These are phyloP conservation scores for Dendrolimus pini DNA, from an alignment of 2,888 invertebrate species.

Conservation along the genomic window DNA sequence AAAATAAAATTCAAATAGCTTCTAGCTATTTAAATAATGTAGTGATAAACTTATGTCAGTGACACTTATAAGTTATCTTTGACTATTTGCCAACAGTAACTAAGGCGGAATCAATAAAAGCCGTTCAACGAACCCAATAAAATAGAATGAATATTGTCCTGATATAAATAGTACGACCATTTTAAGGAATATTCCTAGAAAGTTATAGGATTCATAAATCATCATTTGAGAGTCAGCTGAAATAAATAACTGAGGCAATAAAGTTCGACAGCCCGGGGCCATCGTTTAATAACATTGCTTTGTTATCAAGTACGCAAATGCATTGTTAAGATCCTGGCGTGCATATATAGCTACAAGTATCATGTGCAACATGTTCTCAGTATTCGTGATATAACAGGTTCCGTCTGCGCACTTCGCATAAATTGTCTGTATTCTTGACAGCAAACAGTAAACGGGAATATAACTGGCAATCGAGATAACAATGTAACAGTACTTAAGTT, in stretches of 20 bases:
- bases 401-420: not conserved
- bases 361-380: not conserved
- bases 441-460: not conserved
- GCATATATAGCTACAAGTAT: not conserved
- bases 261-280: constrained; percentile 24
- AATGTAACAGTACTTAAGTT: not conserved
- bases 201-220: constrained; percentile 25
- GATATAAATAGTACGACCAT: constrained; percentile 10
- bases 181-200: constrained; percentile 22
- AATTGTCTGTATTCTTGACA: not conserved
- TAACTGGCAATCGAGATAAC: not conserved
- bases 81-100: constrained; percentile 11
- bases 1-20: not conserved
- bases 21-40: too few relatives aligned
- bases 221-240: constrained; percentile 20
- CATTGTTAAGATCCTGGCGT: constrained; percentile 3
- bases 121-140: constrained; percentile 37
- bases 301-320: constrained; percentile 20
- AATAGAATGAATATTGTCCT: constrained; percentile 13
- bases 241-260: constrained; percentile 32
- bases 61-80: not conserved
- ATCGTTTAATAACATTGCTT: constrained; percentile 26
- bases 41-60: not conserved
- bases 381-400: not conserved
- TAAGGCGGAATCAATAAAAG: constrained; percentile 25